Evolutionary conservation across 92 coral and sea anemone genomes (phyloP), one percentile per base, ranked within the genome.

Genomic region (Umimayanthus kanabou): DNA sequence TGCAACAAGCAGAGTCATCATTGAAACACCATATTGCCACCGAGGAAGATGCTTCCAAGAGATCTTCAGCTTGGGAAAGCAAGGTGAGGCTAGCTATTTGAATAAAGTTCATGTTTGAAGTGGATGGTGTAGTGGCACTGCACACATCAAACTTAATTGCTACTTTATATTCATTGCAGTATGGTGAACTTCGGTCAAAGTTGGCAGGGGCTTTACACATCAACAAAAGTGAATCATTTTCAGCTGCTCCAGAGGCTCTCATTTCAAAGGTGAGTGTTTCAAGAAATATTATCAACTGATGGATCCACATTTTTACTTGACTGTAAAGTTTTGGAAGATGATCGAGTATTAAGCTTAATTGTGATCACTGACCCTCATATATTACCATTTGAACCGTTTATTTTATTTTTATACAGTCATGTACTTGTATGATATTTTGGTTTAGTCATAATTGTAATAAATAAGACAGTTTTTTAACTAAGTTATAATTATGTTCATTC

Each of bases 1-100:
- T 95, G 16, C 99, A 96, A 77, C 98, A 93, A 65, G 94, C 93
- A 55, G 98, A 96, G 67, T 93, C 94, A 2, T 96, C 99, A 18
- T 92, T 96, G 37, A 95, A 96, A 81, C 97, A 96, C 80, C 97
- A 93, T 76, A 94, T 97, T 7, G 43, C 91, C 58, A 98, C 94
- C 4, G 99, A 94, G 85, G 99, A 95, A 84, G 96, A 95, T 61
- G 96, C 94, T n/a, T 89, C 92, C 4, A 92, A 92, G 39, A 85
- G 94, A 78, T 96, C 97, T 0, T 89, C 94, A 3, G 76, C 88
- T 85, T 97, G 97, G 98, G 98, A 95, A 89, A 93, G 90, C 50
- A 97, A 95, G 94, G 99, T 97, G 78, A 45, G 80, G 11, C 50
- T 47, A 47, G 10, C 8, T 33, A 33, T 33, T 33, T 7, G 50